These are phyloP conservation scores for Gnathonemus echidnorhynchus DNA, from an alignment of 2,113 vertebrate species.

Conservation along the genomic window DNA sequence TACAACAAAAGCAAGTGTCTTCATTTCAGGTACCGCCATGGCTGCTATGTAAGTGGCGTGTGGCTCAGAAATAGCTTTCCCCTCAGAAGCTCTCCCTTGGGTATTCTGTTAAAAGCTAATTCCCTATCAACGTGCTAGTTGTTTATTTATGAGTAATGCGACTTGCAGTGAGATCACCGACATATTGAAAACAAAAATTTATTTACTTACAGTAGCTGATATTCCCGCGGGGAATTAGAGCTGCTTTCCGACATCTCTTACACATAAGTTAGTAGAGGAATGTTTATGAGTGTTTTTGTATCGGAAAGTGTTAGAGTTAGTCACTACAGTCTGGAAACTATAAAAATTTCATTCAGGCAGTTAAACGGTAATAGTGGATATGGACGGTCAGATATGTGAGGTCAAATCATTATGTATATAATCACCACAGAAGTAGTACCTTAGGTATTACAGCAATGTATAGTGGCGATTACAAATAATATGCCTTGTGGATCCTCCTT, in stretches of 20 bases:
- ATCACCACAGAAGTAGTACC: not conserved
- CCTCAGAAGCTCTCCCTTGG: not conserved
- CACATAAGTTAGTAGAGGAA: not conserved
- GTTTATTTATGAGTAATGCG: not conserved
- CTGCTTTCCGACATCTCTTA: not conserved
- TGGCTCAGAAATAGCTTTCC: not conserved
- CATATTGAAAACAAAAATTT: not conserved
- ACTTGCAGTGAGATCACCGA: not conserved
- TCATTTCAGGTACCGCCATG: not conserved
- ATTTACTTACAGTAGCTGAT: constrained; percentile 2
- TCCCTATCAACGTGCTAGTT: not conserved
- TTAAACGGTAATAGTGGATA: not conserved
- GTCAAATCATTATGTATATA: not conserved
- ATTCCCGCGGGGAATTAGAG: not conserved
- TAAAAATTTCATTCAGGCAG: not conserved
- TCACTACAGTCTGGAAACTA: not conserved
- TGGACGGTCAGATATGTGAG: not conserved
- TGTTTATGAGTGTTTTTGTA: not conserved
- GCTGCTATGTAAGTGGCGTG: not conserved
- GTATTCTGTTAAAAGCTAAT: not conserved
- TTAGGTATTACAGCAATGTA: not conserved
- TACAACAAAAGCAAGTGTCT: not conserved
- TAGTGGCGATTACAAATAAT: constrained; percentile 1
- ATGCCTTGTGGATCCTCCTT: not conserved
- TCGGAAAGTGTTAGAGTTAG: not conserved